Conservation (phyloP, 2,113 vertebrate genomes). For the Rallus limicola region DNA sequence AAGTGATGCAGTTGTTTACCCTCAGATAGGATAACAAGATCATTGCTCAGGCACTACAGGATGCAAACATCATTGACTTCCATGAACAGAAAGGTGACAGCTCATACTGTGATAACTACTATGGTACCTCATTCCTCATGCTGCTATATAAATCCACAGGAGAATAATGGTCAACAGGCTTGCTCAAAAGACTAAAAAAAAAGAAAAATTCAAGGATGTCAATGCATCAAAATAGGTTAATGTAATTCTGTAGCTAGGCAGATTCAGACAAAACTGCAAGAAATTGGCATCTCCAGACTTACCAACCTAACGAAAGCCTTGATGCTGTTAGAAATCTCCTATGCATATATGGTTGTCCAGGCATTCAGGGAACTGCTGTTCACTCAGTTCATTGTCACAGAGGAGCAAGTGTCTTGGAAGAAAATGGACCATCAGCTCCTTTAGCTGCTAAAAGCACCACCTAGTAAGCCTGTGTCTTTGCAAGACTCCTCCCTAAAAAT, state of each 20-base stretch:
- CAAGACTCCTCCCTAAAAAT: neutral
- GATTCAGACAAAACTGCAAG: neutral
- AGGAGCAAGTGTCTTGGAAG: neutral
- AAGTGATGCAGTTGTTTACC: neutral
- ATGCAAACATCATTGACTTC: neutral
- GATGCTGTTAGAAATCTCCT: neutral
- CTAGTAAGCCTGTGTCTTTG: neutral
- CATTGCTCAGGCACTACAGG: neutral
- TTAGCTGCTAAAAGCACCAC: neutral
- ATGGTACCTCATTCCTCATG: neutral
- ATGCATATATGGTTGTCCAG: neutral
- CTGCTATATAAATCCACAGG: neutral
- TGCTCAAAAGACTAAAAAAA: neutral
- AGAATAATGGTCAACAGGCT: neutral
- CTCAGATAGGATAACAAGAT: conserved; percentile 13
- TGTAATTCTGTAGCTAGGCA: neutral
- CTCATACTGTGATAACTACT: conserved; percentile 12
- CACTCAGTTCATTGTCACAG: neutral
- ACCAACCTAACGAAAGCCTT: neutral
- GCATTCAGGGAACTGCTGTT: neutral
- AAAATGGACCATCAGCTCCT: neutral
- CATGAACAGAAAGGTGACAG: neutral
- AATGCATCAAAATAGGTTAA: neutral
- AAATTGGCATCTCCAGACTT: neutral
- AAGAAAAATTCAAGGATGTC: neutral